A percentile compares a stretch with the other conserved stretches of the same genome.
These are phyloP conservation scores for Vesta saturnalis DNA, from an alignment of 2,888 invertebrate species.

Conservation along the genomic window DNA sequence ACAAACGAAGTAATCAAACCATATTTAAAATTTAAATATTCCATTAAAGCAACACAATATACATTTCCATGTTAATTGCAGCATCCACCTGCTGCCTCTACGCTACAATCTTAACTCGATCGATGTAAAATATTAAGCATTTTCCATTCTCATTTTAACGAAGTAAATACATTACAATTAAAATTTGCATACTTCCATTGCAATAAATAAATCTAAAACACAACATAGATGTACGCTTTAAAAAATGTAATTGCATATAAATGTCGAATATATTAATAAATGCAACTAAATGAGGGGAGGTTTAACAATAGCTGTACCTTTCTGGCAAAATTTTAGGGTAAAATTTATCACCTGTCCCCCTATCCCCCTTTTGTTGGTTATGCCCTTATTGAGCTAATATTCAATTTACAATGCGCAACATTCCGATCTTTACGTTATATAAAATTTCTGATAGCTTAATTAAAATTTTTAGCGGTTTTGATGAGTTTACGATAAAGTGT, in stretches of 20 bases:
- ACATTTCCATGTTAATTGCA: conserved; percentile 60
- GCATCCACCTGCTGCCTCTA: conserved; percentile 55
- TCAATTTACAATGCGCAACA: conserved; percentile 41
- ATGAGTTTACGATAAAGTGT: conserved; percentile 20
- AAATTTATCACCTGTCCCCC: conserved; percentile 51
- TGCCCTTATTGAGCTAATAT: conserved; percentile 43
- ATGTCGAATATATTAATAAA: conserved; percentile 50
- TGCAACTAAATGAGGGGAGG: conserved; percentile 37
- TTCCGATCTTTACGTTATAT: conserved; percentile 32
- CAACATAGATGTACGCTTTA: conserved; percentile 32
- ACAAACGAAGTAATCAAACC: conserved; percentile 61
- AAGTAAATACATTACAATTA: conserved; percentile 42
- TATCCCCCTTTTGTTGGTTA: conserved; percentile 34
- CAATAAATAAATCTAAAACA: conserved; percentile 40
- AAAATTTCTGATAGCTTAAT: conserved; percentile 29
- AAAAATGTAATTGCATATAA: conserved; percentile 49
- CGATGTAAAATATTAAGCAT: conserved; percentile 49
- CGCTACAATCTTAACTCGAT: conserved; percentile 51
- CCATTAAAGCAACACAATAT: conserved; percentile 60
- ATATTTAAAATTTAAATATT: conserved; percentile 62
- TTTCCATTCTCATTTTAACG: conserved; percentile 39
- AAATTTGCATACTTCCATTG: conserved; percentile 41
- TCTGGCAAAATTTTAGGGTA: conserved; percentile 51
- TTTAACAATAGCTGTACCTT: conserved; percentile 48
- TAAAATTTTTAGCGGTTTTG: conserved; percentile 31